Evolutionary conservation across 2,888 invertebrate genomes (phyloP).

Genomic region (Nineta flava): DNA sequence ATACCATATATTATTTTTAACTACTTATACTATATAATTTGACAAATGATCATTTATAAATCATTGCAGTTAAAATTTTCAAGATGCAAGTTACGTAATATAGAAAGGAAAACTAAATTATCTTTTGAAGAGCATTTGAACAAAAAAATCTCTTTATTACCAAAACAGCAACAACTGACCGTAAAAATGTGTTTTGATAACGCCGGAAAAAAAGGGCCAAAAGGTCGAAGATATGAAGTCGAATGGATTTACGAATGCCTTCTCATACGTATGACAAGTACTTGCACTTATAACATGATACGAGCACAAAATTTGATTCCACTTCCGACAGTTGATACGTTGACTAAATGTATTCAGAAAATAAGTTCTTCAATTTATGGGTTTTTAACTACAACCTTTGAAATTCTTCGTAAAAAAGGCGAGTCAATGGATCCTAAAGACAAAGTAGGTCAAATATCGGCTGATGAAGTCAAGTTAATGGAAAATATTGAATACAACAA

Average conservation of each 20-base stretch:
- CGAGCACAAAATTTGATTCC: conserved; percentile 9
- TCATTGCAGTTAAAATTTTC: too few species aligned
- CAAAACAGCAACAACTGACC: not conserved
- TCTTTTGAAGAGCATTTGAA: not conserved
- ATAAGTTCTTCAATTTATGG: conserved; percentile 11
- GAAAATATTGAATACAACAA: conserved; percentile 12
- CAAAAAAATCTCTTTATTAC: not conserved
- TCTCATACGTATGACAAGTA: conserved; percentile 8
- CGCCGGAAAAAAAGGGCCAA: not conserved
- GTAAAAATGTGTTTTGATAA: not conserved
- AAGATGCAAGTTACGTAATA: too few species aligned
- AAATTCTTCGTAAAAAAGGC: conserved; percentile 10
- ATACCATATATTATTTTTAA: too few species aligned
- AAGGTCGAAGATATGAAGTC: not conserved
- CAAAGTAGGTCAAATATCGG: conserved; percentile 11
- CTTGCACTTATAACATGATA: conserved; percentile 10
- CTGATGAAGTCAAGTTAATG: conserved; percentile 15
- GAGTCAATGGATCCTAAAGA: conserved; percentile 8
- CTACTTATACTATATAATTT: too few species aligned
- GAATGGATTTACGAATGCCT: not conserved
- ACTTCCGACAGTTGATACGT: conserved; percentile 10
- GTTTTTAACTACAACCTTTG: conserved; percentile 11
- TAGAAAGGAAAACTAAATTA: not conserved
- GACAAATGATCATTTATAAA: too few species aligned
- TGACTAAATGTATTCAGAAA: conserved; percentile 10